Evolutionary conservation across 1,140 invertebrate species (phyloP), one percentile per base, ranked within the genome.

Genomic region (Bilobella aurantiaca): DNA sequence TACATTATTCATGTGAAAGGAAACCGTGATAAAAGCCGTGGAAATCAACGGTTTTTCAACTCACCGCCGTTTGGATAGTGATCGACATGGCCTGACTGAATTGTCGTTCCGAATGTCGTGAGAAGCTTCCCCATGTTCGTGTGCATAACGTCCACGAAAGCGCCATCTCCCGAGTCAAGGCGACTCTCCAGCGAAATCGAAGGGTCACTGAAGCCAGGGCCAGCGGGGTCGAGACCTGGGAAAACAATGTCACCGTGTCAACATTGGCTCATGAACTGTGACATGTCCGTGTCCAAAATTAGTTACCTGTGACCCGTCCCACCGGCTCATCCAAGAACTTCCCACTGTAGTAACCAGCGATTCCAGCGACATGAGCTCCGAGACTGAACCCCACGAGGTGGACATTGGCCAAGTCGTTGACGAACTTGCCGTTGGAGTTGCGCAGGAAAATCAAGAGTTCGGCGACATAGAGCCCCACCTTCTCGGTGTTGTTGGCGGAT

Each of bases 311-410:
- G n/a, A 73, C 67, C 18, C 71, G 63, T 5, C 58, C 66, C 14
- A 73, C 42, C 37, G 58, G 63, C 27, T 66, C 47, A 29, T 42
- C 49, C 0, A 62, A 53, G 16, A 25, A 23, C n/a, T 49, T 58
- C 23, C 62, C 56, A 16, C 65, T 62, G 53, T 57, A 66, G 30
- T 68, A 64, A 2, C 72, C 74, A 12, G 70, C 67, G 46, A 75
- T 68, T 3, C 73, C 74, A 16, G 66, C 63, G 5, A 75, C 70
- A 21, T 76, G 75, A 2, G 72, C 70, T 30, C 75, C 75, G 23
- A 76, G 37, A 34, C 69, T 73, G 59, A 74, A 76, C 1, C 75
- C 75, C 3, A 76, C 63, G 21, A 74, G 8, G 29, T 75, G 74
- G 23, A 76, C 69, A 73, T 75, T 29, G 21, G 62, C 18, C 30